phyloP scores from a whole-genome alignment of 2,113 vertebrate species.

The Callipepla californica region DNA sequence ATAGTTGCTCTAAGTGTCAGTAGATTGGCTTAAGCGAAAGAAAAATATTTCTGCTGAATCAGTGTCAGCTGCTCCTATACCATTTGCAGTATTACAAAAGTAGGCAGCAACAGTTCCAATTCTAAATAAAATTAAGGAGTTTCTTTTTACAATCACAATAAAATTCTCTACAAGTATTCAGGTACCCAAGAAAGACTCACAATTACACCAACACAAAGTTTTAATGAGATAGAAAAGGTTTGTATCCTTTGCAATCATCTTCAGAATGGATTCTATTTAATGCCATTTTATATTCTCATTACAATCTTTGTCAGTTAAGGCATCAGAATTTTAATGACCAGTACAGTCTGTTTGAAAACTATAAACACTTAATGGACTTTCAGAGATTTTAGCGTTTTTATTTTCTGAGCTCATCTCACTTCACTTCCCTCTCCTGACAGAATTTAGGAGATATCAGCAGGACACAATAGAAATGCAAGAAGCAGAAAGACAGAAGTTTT shows the following conservation, averaged over 20 bases:
- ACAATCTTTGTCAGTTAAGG: conserved; percentile 14
- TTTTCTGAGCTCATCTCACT: background rate
- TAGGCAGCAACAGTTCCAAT: background rate
- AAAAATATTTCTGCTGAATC: background rate
- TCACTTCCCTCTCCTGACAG: background rate
- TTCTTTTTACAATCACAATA: conserved; percentile 41
- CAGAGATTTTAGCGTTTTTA: conserved; percentile 6
- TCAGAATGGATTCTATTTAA: conserved; percentile 47
- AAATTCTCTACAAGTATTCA: conserved; percentile 44
- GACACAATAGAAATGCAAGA: background rate
- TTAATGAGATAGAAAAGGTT: conserved; percentile 11
- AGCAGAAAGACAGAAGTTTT: background rate
- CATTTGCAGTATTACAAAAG: background rate
- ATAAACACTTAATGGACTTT: conserved; percentile 36
- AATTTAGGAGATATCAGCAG: background rate
- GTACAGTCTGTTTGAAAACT: conserved; percentile 49
- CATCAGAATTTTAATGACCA: conserved; percentile 49
- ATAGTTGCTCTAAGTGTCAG: background rate
- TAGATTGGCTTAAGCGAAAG: background rate
- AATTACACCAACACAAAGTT: conserved; percentile 45
- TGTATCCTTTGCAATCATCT: conserved; percentile 50
- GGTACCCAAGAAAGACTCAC: conserved; percentile 25
- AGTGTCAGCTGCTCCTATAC: background rate
- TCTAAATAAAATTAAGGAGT: conserved; percentile 59
- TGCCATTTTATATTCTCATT: conserved; percentile 54